These are phyloP conservation scores for Panulirus ornatus DNA, from an alignment of 1,140 invertebrate genomes.

Conservation along the genomic window DNA sequence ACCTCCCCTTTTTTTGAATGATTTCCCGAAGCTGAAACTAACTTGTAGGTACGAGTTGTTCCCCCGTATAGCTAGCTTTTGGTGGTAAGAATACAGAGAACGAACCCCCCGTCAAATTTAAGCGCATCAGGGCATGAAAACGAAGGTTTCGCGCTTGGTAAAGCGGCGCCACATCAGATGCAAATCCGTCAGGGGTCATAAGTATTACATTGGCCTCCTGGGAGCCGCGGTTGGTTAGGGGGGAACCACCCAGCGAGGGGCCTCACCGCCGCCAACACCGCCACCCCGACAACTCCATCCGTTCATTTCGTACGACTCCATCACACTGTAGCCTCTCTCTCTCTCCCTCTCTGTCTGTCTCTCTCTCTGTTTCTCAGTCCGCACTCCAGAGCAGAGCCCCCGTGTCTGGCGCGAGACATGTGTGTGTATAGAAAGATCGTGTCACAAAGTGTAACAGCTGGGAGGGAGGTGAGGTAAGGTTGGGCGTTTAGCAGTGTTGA, in stretches of 20 bases:
- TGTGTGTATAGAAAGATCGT: not conserved
- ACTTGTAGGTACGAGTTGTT: too few species aligned
- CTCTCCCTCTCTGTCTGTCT: not conserved
- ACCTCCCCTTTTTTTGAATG: too few species aligned
- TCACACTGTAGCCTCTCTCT: not conserved
- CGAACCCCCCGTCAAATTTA: too few species aligned
- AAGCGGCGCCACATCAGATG: constrained; percentile 39
- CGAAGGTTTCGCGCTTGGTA: not conserved
- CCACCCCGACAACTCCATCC: not conserved
- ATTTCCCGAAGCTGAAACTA: too few species aligned
- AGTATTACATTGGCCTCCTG: constrained; percentile 65
- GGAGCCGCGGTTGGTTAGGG: constrained; percentile 34
- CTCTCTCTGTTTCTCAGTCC: not conserved
- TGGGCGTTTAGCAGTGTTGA: constrained; percentile 55
- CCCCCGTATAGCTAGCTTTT: too few species aligned
- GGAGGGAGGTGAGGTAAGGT: not conserved
- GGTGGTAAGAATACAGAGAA: too few species aligned
- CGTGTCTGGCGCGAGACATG: too few species aligned
- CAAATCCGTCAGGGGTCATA: constrained; percentile 67
- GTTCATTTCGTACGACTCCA: too few species aligned
- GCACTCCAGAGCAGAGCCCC: not conserved
- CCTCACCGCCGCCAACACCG: not conserved
- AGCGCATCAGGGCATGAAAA: not conserved
- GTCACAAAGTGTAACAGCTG: constrained; percentile 34
- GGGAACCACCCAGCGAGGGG: constrained; percentile 27